Percentiles rank a stretch among this genome's conserved stretches.
Evolutionary conservation across 2,888 invertebrate species (phyloP).

Genomic region (Pteria penguin): DNA sequence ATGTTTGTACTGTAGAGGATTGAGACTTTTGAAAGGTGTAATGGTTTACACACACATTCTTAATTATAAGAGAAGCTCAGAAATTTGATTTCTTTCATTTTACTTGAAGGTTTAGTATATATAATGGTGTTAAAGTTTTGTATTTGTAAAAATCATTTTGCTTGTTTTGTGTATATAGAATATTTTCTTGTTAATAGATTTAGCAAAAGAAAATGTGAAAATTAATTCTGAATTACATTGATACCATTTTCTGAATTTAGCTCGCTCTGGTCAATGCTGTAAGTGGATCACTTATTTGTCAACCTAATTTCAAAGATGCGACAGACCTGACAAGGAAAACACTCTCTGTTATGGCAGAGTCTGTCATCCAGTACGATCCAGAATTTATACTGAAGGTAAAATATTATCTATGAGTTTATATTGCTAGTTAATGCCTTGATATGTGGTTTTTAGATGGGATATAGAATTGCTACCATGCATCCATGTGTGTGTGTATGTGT

Average conservation of each 20-base stretch:
- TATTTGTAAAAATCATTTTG: not conserved
- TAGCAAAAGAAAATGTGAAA: not conserved
- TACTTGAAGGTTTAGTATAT: too few species aligned
- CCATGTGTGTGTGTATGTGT: too few species aligned
- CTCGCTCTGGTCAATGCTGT: constrained; percentile 71
- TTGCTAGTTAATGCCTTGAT: not conserved
- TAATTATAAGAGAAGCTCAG: too few species aligned
- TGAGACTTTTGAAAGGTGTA: too few species aligned
- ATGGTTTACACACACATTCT: too few species aligned
- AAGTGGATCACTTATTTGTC: constrained; percentile 76
- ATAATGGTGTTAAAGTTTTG: too few species aligned
- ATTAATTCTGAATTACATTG: not conserved
- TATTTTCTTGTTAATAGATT: not conserved
- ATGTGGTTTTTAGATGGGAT: too few species aligned
- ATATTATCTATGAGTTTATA: not conserved
- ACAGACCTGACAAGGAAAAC: constrained; percentile 65
- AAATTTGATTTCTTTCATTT: too few species aligned
- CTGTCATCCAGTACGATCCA: constrained; percentile 75
- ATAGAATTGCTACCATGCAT: too few species aligned
- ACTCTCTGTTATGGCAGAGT: constrained; percentile 66
- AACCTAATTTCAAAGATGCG: constrained; percentile 75
- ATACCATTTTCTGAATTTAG: constrained; percentile 51
- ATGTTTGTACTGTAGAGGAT: too few species aligned
- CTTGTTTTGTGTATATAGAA: not conserved
- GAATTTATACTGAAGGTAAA: constrained; percentile 81